Conservation (phyloP, 1,140 invertebrate genomes). For the Venturia canescens region DNA sequence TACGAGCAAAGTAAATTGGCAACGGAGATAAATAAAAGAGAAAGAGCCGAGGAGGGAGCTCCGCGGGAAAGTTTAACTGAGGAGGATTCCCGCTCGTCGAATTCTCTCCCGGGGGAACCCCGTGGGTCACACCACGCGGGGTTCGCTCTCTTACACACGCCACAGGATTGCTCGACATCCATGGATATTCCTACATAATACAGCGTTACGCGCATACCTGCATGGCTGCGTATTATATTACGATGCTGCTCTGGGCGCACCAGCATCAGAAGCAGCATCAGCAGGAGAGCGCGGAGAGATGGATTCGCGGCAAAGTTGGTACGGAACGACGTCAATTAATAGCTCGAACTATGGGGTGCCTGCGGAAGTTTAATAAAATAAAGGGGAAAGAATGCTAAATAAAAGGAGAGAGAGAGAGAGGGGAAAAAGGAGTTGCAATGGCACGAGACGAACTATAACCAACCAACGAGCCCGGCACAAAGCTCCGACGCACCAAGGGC, state of each 20-base stretch:
- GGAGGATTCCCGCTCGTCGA: slow-evolving; percentile 6
- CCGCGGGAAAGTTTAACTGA: slow-evolving; percentile 4
- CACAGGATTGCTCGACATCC: neutral
- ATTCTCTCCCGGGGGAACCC: slow-evolving; percentile 14
- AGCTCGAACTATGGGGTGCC: slow-evolving; percentile 72
- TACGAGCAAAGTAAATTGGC: neutral
- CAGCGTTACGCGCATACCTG: no score
- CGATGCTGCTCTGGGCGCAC: slow-evolving; percentile 2
- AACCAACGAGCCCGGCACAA: neutral
- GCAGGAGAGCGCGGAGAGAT: slow-evolving; percentile 63
- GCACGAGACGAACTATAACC: slow-evolving; percentile 37
- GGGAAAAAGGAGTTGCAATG: slow-evolving; percentile 37
- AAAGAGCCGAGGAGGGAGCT: neutral
- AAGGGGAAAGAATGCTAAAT: slow-evolving; percentile 68
- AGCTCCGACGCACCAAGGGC: slow-evolving; percentile 47
- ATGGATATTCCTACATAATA: neutral
- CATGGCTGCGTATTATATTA: neutral
- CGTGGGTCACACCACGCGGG: slow-evolving; percentile 1
- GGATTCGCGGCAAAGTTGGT: slow-evolving; percentile 71
- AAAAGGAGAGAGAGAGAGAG: slow-evolving; percentile 72
- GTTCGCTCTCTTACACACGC: slow-evolving; percentile 29
- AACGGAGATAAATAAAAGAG: neutral
- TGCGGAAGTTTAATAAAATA: slow-evolving; percentile 74
- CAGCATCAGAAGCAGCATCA: slow-evolving; percentile 36
- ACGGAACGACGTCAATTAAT: slow-evolving; percentile 74